Base-by-base conservation (phyloP, 2,888 invertebrate genomes). In the Pterobdella sp. region DNA sequence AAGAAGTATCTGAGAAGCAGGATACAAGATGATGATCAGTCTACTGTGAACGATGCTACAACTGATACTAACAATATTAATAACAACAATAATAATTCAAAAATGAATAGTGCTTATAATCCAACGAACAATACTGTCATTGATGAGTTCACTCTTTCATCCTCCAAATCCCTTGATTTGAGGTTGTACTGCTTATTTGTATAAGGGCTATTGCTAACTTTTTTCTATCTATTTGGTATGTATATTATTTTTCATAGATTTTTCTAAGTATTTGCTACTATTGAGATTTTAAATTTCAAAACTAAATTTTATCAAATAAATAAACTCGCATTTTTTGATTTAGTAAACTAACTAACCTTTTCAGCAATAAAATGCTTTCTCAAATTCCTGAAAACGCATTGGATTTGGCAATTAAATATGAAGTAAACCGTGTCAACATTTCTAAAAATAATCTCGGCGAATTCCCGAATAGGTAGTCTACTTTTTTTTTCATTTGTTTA, bases 371-470 rank as follows among this genome's bases (percentile, higher is more conserved):
- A 74, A 89, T 90, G 79, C 88, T 88, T 49, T 80, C 84, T 0
- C 81, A 85, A 7, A 86, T 93, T 29, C 91, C 93, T 0, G 88
- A 88, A 22, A 87, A 89, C 72, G 87, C 92, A 31, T 89, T 92
- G 81, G 84, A 86, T 73, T 85, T 89, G 73, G 93, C 92, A 1
- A 86, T 86, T 18, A 87, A 87, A 72, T 91, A 90, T 0, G 88
- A 88, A 75, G 90, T 92, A 10, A 88, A 88, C 72, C 88, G 88
- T 68, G 87, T 93, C 10, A 93, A 94, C 84, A 84, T 94, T 75
- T 91, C 91, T 75, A 90, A 90, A 83, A 94, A 94, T 84, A 88
- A 87, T 79, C 85, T 94, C 0, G 84, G 84, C 0, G 80, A 85
- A 0, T 81, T 93, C 77, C 92, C 93, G 10, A 79, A 84, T 22